Base-by-base conservation (phyloP, 2,797 vertebrate genomes). In the Trematomus bernacchii region DNA sequence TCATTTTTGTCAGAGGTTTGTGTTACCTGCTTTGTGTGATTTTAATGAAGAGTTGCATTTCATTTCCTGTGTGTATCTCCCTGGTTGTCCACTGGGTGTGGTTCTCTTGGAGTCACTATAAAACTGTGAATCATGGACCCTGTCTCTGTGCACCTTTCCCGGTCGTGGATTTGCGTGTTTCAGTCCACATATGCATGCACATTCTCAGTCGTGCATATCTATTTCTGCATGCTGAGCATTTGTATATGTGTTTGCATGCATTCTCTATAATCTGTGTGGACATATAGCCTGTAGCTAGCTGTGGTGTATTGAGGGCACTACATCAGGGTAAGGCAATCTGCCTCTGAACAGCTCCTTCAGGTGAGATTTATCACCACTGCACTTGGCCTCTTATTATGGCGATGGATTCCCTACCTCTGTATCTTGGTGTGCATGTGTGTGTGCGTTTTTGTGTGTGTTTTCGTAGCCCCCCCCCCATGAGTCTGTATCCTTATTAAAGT, bases 311-410 rank as follows among this genome's bases (percentile, higher is more conserved):
- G 81, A 80, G 85, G 91, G 86, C 90, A 92, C 84, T 93, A 92
- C 91, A 93, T 93, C 92, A 92, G 91, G 73, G 91, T 88, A 89
- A 91, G 91, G 92, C 90, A 92, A 92, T 94, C 92, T 91, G 81
- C 91, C 84, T 91, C 86, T 73, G 89, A 94, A 93, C 90, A 87
- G 90, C 90, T 94, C 92, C 92, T 93, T 94, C 93, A 94, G 92
- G 92, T 90, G 92, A 94, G 93, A 95, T 95, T 95, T 95, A 96
- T 95, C 88, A 91, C 92, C 92, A 89, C 91, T 95, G 92, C 92
- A 94, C 91, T 94, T 94, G 92, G 87, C 86, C 91, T 90, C 91
- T 95, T 95, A 95, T 95, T 95, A 95, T 87, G 85, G 90, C 90
- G 87, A 94, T 91, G 92, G 93, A 94, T 94, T 92, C 88, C 80